Evolutionary conservation across 2,888 invertebrate genomes (phyloP), one percentile per base, ranked within the genome.

Genomic region (Pollenia amentaria): DNA sequence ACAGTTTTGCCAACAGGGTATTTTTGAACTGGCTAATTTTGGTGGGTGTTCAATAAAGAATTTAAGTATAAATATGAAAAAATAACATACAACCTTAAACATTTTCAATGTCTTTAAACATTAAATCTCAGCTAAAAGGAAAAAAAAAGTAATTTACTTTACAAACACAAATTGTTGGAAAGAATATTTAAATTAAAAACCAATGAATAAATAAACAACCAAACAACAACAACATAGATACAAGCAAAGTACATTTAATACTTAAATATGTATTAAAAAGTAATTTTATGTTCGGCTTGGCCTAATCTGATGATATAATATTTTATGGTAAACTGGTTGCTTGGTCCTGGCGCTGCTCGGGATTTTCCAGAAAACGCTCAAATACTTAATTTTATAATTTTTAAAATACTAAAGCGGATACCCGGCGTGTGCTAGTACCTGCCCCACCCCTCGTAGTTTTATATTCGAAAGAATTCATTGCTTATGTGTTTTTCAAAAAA

Each of bases 71-170:
- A 40, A 10, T 12, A 3, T 9, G 44, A 55, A 38, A 60, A 42
- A 12, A 67, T 42, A 51, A 60, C 57, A 38, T 55, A 40, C 9
- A 62, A 62, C 44, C 44, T 80, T 72, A 64, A 80, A 80, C 21
- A 64, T 53, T 72, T 72, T 72, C 64, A 72, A 64, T 79, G 60
- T 44, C 42, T 72, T 64, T 44, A 53, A 72, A 80, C 79, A 80
- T 64, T 72, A 80, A 80, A 72, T 80, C 79, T 53, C 42, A 64
- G 40, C 62, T 70, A 14, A 53, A 72, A 62, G 14, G 16, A 38
- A 51, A 51, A 21, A 78, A 18, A 6, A 29, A n/a, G n/a, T 4
- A 6, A 60, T 67, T 67, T 16, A 57, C 44, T 77, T 51, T 53
- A 64, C 29, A 80, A 44, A 55, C 9, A 29, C 10, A 72, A 14